These are phyloP conservation scores for Selene dorsalis DNA, from an alignment of 2,797 vertebrate species.

Conservation along the genomic window DNA sequence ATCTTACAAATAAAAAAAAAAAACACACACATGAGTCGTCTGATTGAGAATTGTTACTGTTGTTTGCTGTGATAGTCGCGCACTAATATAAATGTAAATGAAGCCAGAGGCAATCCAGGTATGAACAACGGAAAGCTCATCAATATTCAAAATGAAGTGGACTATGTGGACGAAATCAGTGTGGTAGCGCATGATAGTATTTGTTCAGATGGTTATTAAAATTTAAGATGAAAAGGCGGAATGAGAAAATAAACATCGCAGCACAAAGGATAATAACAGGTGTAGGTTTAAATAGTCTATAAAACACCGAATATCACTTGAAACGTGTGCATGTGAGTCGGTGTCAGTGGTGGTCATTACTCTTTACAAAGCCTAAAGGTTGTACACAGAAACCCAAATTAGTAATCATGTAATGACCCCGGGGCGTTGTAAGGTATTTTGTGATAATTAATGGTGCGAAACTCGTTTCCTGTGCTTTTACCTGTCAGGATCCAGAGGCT, in stretches of 20 bases:
- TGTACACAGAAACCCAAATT: slow-evolving; percentile 4
- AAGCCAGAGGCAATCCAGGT: not conserved
- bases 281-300: slow-evolving; percentile 9
- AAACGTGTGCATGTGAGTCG: too few species aligned
- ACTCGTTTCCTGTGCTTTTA: not conserved
- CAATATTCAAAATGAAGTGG: not conserved
- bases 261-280: not conserved
- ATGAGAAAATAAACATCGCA: not conserved
- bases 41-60: not conserved
- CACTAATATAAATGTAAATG: not conserved
- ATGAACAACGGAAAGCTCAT: not conserved
- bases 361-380: slow-evolving; percentile 2
- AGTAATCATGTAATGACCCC: slow-evolving; percentile 21
- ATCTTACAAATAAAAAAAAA: not conserved
- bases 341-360: not conserved
- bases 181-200: not conserved
- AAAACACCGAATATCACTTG: not conserved
- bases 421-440: not conserved
- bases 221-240: slow-evolving; percentile 2
- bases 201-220: not conserved
- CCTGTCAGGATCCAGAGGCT: not conserved
- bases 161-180: not conserved
- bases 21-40: not conserved
- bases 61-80: not conserved
- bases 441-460: not conserved